Evolutionary conservation across 1,140 invertebrate genomes (phyloP), one percentile per base, ranked within the genome.

Genomic region (Oncopodura yosiiana): DNA sequence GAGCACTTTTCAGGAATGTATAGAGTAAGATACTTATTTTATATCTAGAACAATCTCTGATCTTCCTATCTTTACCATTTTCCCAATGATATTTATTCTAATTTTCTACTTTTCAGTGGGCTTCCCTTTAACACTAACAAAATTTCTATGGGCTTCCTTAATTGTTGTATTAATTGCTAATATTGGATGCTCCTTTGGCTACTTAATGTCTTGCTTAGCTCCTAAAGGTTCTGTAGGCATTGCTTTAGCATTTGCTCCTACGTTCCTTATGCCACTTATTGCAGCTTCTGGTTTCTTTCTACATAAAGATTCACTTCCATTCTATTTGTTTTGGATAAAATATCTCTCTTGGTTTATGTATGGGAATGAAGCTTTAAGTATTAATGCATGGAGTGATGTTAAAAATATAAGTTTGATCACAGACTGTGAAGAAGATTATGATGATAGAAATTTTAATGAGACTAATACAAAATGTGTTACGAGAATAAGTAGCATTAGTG

Each of bases 271-370:
- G 16, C 5, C 11, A 41, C 11, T 8, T 9, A 16, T 14, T 12
- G 6, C 8, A 34, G 6, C n/a, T 34, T 9, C n/a, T 34, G 30
- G 30, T 9, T 34, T 9, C n/a, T 34, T 41, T 12, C 8, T 6
- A 12, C 12, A 41, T 41, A 12, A 12, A 16, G 4, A 21, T 6
- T 89, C 89, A 0, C 80, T 94, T 18, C 92, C 92, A 1, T 69
- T 75, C 0, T 96, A 93, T 66, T 83, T 96, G 49, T 75, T 81
- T 48, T 94, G 91, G 88, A 71, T 96, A 50, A 86, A 88, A n/a
- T 89, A 92, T 70, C 69, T 96, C 14, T 95, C 91, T 0, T 96
- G 93, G 90, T 94, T 96, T 71, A 81, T 83, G 42, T 96, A 93
- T 69, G 87, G 84, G 29, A 93, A 91, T 71, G 92, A 95, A 72